Evolutionary conservation across 1,140 invertebrate species (phyloP).

Genomic region (Hestina assimilis): DNA sequence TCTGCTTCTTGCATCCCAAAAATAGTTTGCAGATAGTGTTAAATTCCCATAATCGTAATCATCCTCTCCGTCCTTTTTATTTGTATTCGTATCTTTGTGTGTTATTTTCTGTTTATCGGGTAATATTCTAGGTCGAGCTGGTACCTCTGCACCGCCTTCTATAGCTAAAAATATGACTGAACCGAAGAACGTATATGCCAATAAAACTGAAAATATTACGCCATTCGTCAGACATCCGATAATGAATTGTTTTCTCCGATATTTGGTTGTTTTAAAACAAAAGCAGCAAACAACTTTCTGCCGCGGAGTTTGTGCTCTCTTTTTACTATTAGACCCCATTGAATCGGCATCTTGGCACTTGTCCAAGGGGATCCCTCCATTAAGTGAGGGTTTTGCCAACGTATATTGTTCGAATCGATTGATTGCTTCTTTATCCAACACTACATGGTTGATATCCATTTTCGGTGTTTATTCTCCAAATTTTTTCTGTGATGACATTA

Average conservation of each 20-base stretch:
- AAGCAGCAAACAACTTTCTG: conserved; percentile 77
- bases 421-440: conserved; percentile 72
- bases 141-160: conserved; percentile 81
- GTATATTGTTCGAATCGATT: conserved; percentile 71
- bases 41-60: conserved; percentile 68
- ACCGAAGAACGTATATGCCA: conserved; percentile 93
- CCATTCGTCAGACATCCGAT: conserved; percentile 89
- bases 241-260: conserved; percentile 77
- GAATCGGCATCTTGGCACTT: conserved; percentile 73
- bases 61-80: conserved; percentile 56
- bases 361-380: conserved; percentile 69
- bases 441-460: conserved; percentile 73
- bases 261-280: conserved; percentile 78
- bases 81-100: conserved; percentile 45
- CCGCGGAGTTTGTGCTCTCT: conserved; percentile 64
- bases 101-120: conserved; percentile 72
- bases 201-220: conserved; percentile 90
- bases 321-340: conserved; percentile 70
- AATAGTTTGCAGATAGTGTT: conserved; percentile 71
- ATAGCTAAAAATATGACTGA: conserved; percentile 96
- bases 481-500: conserved; percentile 35
- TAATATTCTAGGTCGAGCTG: conserved; percentile 65
- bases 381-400: conserved; percentile 65
- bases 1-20: conserved; percentile 82
- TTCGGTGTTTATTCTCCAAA: conserved; percentile 43